phyloP scores from a whole-genome alignment of 2,888 invertebrate genomes.

The Philereme vetulata region DNA sequence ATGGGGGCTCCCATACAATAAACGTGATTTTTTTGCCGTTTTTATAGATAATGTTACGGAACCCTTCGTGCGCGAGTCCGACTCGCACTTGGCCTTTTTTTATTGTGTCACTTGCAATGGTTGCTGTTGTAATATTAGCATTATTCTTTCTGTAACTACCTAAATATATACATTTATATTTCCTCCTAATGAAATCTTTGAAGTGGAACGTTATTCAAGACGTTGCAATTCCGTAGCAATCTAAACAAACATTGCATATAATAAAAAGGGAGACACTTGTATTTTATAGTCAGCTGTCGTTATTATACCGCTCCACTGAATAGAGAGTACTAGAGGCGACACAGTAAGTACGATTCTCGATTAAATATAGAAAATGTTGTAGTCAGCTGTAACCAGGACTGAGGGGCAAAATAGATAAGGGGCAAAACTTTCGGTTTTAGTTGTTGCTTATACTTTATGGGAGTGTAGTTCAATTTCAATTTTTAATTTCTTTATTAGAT shows the following conservation, averaged over 20 bases:
- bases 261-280: constrained; percentile 24
- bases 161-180: too few species aligned
- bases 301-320: constrained; percentile 52
- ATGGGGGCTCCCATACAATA: too few species aligned
- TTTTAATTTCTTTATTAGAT: too few species aligned
- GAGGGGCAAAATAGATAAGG: not conserved
- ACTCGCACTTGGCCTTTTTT: too few species aligned
- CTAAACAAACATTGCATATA: constrained; percentile 25
- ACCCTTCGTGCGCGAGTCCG: too few species aligned
- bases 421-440: not conserved
- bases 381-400: not conserved
- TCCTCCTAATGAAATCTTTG: not conserved
- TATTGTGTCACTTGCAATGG: too few species aligned
- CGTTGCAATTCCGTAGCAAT: constrained; percentile 18
- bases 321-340: constrained; percentile 46
- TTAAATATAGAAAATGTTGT: constrained; percentile 43
- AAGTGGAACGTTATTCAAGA: not conserved
- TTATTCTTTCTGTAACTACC: too few species aligned
- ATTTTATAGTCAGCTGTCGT: constrained; percentile 45
- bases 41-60: too few species aligned
- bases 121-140: too few species aligned
- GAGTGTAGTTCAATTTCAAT: too few species aligned
- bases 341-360: constrained; percentile 45
- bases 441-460: too few species aligned
- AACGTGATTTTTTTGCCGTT: too few species aligned